A percentile compares a stretch with the other conserved stretches of the same genome.
phyloP scores from a whole-genome alignment of 2,113 vertebrate species.

The Neogobius melanostomus region DNA sequence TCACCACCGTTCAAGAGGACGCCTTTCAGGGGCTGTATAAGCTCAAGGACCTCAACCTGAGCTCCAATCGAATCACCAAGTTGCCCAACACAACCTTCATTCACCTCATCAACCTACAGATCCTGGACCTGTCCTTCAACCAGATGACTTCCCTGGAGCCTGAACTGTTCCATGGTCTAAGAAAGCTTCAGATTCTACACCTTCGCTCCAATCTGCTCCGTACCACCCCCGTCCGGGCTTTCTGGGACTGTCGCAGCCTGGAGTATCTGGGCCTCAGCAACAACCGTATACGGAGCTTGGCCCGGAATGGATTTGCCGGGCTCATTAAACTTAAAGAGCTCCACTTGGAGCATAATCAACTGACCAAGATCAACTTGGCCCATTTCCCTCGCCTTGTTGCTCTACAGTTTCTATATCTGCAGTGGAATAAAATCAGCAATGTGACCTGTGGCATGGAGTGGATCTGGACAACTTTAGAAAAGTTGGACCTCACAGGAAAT shows the following conservation, averaged over 20 bases:
- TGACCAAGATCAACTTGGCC: slow-evolving; percentile 98
- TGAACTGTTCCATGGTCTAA: slow-evolving; percentile 95
- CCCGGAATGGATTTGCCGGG: slow-evolving; percentile 97
- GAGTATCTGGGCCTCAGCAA: slow-evolving; percentile 97
- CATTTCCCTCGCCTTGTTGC: slow-evolving; percentile 96
- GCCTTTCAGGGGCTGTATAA: slow-evolving; percentile 99
- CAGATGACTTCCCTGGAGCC: slow-evolving; percentile 95
- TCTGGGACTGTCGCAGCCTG: slow-evolving; percentile 98
- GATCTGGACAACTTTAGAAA: slow-evolving; percentile 96
- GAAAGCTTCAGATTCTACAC: slow-evolving; percentile 96
- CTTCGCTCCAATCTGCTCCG: slow-evolving; percentile 96
- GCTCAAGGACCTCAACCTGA: slow-evolving; percentile 98
- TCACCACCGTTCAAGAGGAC: slow-evolving; percentile 93
- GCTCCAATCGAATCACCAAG: slow-evolving; percentile 98
- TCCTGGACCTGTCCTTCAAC: slow-evolving; percentile 98
- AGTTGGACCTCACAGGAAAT: slow-evolving; percentile 94
- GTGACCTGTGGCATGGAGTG: slow-evolving; percentile 97
- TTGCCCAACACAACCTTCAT: slow-evolving; percentile 99
- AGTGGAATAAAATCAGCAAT: slow-evolving; percentile 99
- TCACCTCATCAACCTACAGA: slow-evolving; percentile 98
- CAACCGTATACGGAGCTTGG: slow-evolving; percentile 95
- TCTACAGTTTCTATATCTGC: slow-evolving; percentile 94
- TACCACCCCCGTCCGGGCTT: slow-evolving; percentile 94
- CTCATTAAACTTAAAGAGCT: slow-evolving; percentile 97
- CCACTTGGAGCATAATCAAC: slow-evolving; percentile 98